Conservation (phyloP, 2,888 invertebrate species). For the Entomobrya multifasciata region DNA sequence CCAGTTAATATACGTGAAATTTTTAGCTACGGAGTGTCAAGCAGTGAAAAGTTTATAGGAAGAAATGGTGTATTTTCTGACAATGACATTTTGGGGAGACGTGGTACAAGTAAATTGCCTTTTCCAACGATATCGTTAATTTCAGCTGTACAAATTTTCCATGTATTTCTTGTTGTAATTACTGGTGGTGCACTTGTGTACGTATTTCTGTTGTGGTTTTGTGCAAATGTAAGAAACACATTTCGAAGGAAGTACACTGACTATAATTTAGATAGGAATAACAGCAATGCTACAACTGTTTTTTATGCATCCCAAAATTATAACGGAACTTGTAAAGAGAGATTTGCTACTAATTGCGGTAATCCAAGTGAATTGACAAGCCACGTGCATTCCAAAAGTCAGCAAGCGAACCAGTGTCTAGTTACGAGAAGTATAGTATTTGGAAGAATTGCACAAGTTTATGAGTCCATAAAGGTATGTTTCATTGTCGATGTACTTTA, state of each 20-base stretch:
- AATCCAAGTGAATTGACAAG: neutral
- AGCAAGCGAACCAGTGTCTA: slow-evolving; percentile 33
- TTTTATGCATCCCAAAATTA: neutral
- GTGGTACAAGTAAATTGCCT: neutral
- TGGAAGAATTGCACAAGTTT: neutral
- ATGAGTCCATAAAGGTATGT: neutral
- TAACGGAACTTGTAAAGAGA: neutral
- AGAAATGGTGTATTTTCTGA: neutral
- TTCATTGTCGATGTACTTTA: no score
- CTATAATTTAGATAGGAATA: neutral
- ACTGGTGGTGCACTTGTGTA: slow-evolving; percentile 51
- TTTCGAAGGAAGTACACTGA: no score
- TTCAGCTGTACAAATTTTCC: slow-evolving; percentile 1
- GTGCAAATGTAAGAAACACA: neutral
- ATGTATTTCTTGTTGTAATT: slow-evolving; percentile 32
- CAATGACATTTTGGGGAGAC: neutral
- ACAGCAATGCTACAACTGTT: neutral
- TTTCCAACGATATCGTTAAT: neutral
- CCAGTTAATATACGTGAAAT: neutral
- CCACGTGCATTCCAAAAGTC: slow-evolving; percentile 44
- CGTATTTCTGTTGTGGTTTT: slow-evolving; percentile 7
- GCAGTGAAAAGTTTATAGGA: neutral
- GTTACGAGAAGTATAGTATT: neutral
- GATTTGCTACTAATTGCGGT: neutral
- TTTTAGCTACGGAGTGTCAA: neutral